A percentile compares a stretch with the other conserved stretches of the same genome.
Evolutionary conservation across 2,113 vertebrate genomes (phyloP).

Genomic region (Macaca mulatta): DNA sequence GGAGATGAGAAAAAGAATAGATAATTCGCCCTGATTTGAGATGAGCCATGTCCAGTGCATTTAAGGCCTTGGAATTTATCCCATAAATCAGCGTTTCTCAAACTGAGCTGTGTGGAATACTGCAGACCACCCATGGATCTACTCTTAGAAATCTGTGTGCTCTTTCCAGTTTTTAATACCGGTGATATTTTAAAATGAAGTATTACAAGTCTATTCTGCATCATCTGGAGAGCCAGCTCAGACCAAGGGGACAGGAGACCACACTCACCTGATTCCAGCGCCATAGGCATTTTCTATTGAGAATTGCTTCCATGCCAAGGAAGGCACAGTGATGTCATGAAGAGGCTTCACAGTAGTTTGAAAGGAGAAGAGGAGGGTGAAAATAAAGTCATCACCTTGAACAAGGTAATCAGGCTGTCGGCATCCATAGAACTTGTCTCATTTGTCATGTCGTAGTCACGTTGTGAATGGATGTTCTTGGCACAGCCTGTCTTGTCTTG

Average conservation of each 20-base stretch:
- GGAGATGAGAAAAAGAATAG: background rate
- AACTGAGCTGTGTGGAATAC: background rate
- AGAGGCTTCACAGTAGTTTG: background rate
- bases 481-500: background rate
- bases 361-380: background rate
- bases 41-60: no score
- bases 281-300: background rate
- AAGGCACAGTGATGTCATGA: fast-evolving
- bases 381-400: background rate
- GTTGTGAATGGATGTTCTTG: background rate
- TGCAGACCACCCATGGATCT: background rate
- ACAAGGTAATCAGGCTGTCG: no score
- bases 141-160: background rate
- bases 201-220: background rate
- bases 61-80: background rate
- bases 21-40: background rate
- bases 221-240: background rate
- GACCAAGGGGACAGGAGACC: background rate
- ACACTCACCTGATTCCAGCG: background rate
- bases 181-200: background rate
- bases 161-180: background rate
- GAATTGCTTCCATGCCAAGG: background rate
- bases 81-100: background rate
- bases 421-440: no score
- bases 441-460: background rate